Evolutionary conservation across 2,888 invertebrate species (phyloP).

Genomic region (Troides oblongomaculatus): DNA sequence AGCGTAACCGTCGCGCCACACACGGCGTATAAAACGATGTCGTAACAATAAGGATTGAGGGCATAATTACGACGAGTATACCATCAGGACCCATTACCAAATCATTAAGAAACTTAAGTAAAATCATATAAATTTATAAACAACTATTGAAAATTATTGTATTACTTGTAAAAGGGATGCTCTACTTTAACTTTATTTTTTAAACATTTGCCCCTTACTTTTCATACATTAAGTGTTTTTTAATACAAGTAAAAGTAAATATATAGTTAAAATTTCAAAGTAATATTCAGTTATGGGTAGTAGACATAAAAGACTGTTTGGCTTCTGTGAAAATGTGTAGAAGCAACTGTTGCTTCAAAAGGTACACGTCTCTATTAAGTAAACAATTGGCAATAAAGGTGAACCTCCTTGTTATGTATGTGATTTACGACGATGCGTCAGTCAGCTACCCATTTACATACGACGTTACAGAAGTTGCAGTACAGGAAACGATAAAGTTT

Average conservation of each 20-base stretch:
- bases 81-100: slow-evolving; percentile 64
- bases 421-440: slow-evolving; percentile 23
- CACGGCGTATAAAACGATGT: slow-evolving; percentile 57
- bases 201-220: too few relatives aligned
- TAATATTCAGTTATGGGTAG: background rate
- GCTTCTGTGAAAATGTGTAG: background rate
- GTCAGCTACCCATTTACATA: slow-evolving; percentile 35
- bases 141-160: too few relatives aligned
- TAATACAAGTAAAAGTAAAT: too few relatives aligned
- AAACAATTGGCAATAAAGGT: slow-evolving; percentile 29
- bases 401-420: slow-evolving; percentile 16
- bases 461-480: slow-evolving; percentile 34
- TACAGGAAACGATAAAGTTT: slow-evolving; percentile 26
- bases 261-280: background rate
- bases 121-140: background rate
- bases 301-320: background rate
- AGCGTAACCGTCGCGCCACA: slow-evolving; percentile 53
- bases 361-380: slow-evolving; percentile 26
- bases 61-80: slow-evolving; percentile 54
- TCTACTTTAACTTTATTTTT: too few relatives aligned
- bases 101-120: slow-evolving; percentile 22
- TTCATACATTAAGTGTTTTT: too few relatives aligned
- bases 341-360: slow-evolving; percentile 3
- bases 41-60: slow-evolving; percentile 59
- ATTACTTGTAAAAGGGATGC: too few relatives aligned